Conservation (phyloP, 2,888 invertebrate species). For the Drosophila austrosaltans region DNA sequence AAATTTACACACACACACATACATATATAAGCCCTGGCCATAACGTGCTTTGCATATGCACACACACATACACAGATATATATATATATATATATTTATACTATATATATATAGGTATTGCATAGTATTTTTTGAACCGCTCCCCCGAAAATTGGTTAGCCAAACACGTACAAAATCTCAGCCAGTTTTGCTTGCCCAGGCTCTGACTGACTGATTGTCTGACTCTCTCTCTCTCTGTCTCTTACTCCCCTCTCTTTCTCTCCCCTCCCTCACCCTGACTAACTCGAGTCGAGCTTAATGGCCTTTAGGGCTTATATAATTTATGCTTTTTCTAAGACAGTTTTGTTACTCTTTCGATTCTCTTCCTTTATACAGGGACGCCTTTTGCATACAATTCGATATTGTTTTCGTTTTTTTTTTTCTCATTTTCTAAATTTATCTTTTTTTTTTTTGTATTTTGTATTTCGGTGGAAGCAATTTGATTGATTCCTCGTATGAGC, state of each 20-base stretch:
- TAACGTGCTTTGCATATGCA: conserved; percentile 14
- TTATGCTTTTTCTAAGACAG: conserved; percentile 59
- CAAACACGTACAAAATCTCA: conserved; percentile 16
- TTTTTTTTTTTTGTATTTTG: not conserved
- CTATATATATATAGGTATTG: not conserved
- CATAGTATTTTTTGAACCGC: conserved; percentile 7
- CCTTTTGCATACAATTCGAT: conserved; percentile 6
- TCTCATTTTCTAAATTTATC: not conserved
- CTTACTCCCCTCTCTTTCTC: not conserved
- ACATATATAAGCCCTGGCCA: not conserved
- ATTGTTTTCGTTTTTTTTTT: not conserved
- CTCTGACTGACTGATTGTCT: conserved; percentile 6
- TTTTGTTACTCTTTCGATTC: conserved; percentile 22
- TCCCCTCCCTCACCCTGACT: not conserved
- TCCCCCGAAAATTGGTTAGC: conserved; percentile 17
- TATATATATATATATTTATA: not conserved
- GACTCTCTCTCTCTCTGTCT: not conserved
- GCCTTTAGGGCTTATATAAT: conserved; percentile 56
- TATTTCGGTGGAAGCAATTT: conserved; percentile 12
- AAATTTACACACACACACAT: conserved; percentile 1
- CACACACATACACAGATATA: not conserved
- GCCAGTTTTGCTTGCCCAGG: not conserved
- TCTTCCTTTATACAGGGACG: not conserved
- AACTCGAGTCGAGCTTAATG: conserved; percentile 19
- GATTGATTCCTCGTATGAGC: conserved; percentile 17